These are phyloP conservation scores for Julus scanicus DNA, from an alignment of 2,888 invertebrate genomes.

Conservation along the genomic window DNA sequence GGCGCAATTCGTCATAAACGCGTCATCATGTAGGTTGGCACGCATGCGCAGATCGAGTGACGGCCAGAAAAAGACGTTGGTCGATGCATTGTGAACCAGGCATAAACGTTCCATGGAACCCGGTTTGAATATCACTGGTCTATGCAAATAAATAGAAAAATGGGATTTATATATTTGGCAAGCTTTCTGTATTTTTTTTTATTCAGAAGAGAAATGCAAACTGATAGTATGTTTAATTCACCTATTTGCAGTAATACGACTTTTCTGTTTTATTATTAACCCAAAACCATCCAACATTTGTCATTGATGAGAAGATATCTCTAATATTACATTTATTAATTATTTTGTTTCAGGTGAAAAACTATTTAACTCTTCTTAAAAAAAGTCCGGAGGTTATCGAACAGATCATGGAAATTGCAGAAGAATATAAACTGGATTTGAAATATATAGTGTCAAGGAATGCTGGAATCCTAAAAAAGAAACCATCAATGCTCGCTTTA, in stretches of 20 bases:
- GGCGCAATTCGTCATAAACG: too few species aligned
- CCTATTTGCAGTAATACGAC: not conserved
- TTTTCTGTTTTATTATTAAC: not conserved
- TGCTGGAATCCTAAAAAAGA: not conserved
- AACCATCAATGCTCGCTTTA: not conserved
- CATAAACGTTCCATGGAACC: too few species aligned
- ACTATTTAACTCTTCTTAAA: not conserved
- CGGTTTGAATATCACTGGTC: too few species aligned
- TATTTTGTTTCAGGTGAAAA: not conserved
- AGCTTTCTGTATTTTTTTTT: not conserved
- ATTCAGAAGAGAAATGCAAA: not conserved
- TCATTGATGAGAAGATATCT: not conserved
- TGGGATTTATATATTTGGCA: too few species aligned
- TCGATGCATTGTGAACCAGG: too few species aligned
- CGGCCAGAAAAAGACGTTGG: too few species aligned
- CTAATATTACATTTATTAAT: not conserved
- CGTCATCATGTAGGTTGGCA: too few species aligned
- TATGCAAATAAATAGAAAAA: too few species aligned
- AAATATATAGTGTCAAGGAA: not conserved
- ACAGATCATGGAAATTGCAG: not conserved
- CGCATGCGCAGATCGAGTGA: too few species aligned
- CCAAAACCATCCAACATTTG: not conserved
- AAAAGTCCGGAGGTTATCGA: not conserved
- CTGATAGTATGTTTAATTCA: not conserved
- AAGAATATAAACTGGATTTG: not conserved